Percentiles rank a stretch among this genome's conserved stretches.
phyloP scores from a whole-genome alignment of 2,888 invertebrate species.

The Celastrina argiolus region DNA sequence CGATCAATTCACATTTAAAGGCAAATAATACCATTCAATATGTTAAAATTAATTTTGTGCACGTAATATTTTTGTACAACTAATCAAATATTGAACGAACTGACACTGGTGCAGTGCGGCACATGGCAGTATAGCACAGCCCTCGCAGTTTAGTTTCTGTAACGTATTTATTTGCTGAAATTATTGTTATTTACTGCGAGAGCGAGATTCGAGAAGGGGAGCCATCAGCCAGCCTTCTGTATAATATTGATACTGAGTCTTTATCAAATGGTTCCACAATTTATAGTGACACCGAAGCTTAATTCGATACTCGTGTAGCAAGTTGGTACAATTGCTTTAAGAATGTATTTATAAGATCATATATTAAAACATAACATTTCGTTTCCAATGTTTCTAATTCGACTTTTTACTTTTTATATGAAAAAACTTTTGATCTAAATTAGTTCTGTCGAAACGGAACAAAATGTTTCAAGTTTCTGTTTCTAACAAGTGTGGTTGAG shows the following conservation, averaged over 20 bases:
- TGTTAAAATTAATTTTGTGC: neutral
- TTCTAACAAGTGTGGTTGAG: neutral
- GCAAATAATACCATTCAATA: neutral
- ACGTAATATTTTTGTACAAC: too few relatives aligned
- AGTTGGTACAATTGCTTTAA: too few relatives aligned
- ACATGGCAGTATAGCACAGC: neutral
- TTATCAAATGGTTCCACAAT: neutral
- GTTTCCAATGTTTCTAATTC: too few relatives aligned
- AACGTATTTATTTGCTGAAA: neutral
- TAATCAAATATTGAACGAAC: neutral
- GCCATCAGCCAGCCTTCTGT: neutral
- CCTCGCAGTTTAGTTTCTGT: neutral
- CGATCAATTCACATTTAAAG: too few relatives aligned
- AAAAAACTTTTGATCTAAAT: neutral
- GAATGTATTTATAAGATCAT: too few relatives aligned
- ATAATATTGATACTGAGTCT: neutral
- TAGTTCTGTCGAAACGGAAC: neutral
- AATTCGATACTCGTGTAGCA: neutral
- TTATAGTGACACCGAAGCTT: neutral
- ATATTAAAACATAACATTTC: too few relatives aligned
- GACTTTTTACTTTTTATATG: neutral
- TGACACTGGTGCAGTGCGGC: neutral
- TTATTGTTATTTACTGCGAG: constrained; percentile 6
- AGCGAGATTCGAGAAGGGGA: neutral
- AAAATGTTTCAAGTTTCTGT: neutral